Percentiles rank a stretch among this genome's conserved stretches.
These are phyloP conservation scores for Phaonia tiefii DNA, from an alignment of 2,888 invertebrate species.

Conservation along the genomic window DNA sequence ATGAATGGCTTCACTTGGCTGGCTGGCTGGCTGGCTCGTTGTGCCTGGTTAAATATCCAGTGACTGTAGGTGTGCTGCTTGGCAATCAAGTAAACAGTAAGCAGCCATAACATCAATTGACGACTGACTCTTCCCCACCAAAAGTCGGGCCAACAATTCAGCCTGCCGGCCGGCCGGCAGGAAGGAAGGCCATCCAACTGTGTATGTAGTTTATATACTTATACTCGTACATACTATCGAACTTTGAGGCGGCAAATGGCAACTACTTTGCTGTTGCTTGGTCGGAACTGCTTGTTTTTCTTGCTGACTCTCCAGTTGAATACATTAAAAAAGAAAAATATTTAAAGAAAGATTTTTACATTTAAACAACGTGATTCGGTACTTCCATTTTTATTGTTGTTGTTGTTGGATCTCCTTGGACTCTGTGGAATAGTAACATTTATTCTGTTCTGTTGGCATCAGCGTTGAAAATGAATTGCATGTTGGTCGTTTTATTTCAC, in stretches of 20 bases:
- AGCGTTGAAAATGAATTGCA: constrained; percentile 16
- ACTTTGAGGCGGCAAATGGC: constrained; percentile 6
- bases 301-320: constrained; percentile 22
- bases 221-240: constrained; percentile 31
- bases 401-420: neutral
- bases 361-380: constrained; percentile 19
- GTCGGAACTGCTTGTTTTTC: neutral
- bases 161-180: constrained; percentile 12
- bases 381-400: neutral
- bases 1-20: constrained; percentile 13
- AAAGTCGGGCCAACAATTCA: neutral
- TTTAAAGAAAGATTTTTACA: constrained; percentile 21
- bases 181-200: constrained; percentile 9
- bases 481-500: neutral
- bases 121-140: neutral
- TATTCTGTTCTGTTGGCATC: neutral
- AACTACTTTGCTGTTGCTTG: constrained; percentile 9
- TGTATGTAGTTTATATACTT: constrained; percentile 22
- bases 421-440: neutral
- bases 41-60: constrained; percentile 1
- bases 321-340: neutral
- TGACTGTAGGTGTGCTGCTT: neutral
- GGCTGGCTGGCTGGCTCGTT: neutral
- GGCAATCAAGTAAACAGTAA: constrained; percentile 15
- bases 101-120: neutral